These are phyloP conservation scores for Leucophora obtusa DNA, from an alignment of 2,888 invertebrate species.

Conservation along the genomic window DNA sequence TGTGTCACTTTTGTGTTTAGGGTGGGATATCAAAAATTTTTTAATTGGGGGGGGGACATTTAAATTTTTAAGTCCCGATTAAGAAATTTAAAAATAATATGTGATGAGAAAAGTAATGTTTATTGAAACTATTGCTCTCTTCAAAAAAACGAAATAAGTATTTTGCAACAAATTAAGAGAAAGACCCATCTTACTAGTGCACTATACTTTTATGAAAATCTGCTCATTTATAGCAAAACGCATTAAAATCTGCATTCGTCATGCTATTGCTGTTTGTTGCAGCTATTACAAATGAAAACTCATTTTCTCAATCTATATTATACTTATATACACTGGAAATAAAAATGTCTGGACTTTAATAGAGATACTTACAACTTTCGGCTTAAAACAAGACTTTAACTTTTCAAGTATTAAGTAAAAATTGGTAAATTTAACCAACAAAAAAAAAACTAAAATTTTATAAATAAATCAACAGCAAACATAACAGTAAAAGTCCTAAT, in stretches of 20 bases:
- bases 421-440: no score
- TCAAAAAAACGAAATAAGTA: not conserved
- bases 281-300: conserved; percentile 13
- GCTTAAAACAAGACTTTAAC: no score
- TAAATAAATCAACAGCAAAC: no score
- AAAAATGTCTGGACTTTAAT: no score
- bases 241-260: conserved; percentile 20
- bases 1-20: no score
- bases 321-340: not conserved
- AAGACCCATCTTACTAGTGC: not conserved
- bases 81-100: not conserved
- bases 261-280: conserved; percentile 27
- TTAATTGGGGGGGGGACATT: no score
- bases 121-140: not conserved
- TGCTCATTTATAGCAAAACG: not conserved
- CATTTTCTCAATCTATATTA: conserved; percentile 11
- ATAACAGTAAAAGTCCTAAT: no score
- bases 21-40: no score
- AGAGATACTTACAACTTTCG: no score
- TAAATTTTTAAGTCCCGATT: no score
- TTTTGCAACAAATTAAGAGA: conserved; percentile 2
- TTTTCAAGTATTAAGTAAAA: no score
- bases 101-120: not conserved
- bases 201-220: not conserved
- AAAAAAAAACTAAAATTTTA: no score